Evolutionary conservation across 2,888 invertebrate species (phyloP), one percentile per base, ranked within the genome.

Genomic region (Schizaphis graminum): DNA sequence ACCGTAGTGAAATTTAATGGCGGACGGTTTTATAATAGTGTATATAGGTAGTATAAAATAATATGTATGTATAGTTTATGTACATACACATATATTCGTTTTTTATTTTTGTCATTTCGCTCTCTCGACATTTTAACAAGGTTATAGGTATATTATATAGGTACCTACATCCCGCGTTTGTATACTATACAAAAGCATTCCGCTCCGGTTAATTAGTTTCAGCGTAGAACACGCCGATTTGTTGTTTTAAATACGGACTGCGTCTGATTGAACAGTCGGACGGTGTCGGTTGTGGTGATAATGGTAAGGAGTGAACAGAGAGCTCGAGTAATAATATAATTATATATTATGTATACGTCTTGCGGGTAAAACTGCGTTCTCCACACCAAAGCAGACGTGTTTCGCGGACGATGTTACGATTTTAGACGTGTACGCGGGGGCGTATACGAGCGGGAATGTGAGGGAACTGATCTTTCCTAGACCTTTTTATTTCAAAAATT

Each of bases 1-100:
- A 94, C 90, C 53, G 94, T 91, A 94, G 91, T 94, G 94, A 91
- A 94, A 94, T 94, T 91, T 94, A 94, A 94, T 56, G 94, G 86
- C 49, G 16, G 41, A 93, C 77, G 77, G 88, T 92, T 91, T 91
- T 47, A 77, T 77, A 77, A 77, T 77, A 77, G 21, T 21, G 57
- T n/a, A 35, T 35, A 21, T 77, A 13, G 77, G 77, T 21, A 77
- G 35, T 41, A 77, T 77, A 77, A 77, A 77, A 77, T 35, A 77
- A 49, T 49, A 49, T 13, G 77, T 49, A 21, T 11, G 3, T 35
- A 28, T 84, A 41, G 24, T 61, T 28, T 61, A 28, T 53, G 28
- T n/a, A 21, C 16, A 53, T 16, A 49, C 49, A 49, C 28, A 21
- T 86, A 86, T 11, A 53, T 53, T 5, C 35, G 16, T 11, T 11